Conservation (phyloP, 2,888 invertebrate genomes). For the Sinotaia quadrata region DNA sequence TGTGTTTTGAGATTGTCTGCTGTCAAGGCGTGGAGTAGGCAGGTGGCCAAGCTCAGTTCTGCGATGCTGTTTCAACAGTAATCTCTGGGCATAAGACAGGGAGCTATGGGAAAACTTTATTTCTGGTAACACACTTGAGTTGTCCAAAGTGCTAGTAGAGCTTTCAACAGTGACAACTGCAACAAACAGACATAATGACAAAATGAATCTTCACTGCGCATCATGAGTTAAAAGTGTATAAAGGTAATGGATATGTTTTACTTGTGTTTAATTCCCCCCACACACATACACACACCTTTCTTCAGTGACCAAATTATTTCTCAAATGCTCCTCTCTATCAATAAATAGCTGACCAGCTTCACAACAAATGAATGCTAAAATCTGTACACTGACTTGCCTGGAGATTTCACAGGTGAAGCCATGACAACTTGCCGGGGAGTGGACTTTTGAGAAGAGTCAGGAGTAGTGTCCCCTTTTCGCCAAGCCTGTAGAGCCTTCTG, state of each 20-base stretch:
- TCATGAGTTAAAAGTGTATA: background rate
- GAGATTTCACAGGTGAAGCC: constrained; percentile 44
- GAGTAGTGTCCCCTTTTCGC: constrained; percentile 31
- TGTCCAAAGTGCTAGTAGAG: constrained; percentile 52
- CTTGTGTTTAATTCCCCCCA: too few relatives aligned
- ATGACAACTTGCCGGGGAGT: constrained; percentile 3
- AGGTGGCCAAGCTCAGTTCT: constrained; percentile 51
- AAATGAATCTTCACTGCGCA: too few relatives aligned
- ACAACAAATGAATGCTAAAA: too few relatives aligned
- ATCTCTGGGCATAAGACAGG: constrained; percentile 66
- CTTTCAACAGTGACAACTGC: constrained; percentile 54
- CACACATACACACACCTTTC: background rate
- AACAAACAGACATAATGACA: constrained; percentile 13
- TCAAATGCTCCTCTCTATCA: too few relatives aligned
- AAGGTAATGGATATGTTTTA: background rate
- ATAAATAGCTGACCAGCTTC: too few relatives aligned
- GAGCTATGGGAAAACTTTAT: constrained; percentile 60
- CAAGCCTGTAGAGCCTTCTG: constrained; percentile 66
- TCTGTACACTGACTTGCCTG: constrained; percentile 42
- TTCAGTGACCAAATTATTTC: too few relatives aligned
- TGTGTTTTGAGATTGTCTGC: too few relatives aligned
- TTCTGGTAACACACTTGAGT: constrained; percentile 45
- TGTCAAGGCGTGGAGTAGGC: constrained; percentile 1
- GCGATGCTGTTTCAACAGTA: constrained; percentile 68
- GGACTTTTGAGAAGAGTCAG: background rate